Evolutionary conservation across 2,888 invertebrate genomes (phyloP).

Genomic region (Eumerus sabulonum): DNA sequence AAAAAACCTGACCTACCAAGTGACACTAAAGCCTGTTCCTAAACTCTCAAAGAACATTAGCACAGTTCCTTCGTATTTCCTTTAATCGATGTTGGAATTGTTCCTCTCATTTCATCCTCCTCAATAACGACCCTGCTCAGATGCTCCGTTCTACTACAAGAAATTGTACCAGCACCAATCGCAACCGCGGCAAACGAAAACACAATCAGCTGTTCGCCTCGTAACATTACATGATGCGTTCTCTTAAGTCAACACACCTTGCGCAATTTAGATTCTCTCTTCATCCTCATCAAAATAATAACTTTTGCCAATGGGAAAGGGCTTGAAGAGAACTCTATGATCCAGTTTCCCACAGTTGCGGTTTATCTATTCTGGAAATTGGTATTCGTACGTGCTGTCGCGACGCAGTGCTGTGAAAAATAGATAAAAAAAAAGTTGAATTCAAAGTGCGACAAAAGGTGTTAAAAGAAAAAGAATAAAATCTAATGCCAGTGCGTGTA

Average conservation of each 20-base stretch:
- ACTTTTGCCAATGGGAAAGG: slow-evolving; percentile 27
- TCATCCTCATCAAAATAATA: neutral
- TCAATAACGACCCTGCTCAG: slow-evolving; percentile 5
- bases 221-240: neutral
- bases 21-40: no score
- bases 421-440: slow-evolving; percentile 8
- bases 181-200: slow-evolving; percentile 27
- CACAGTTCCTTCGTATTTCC: no score
- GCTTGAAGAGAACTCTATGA: slow-evolving; percentile 46
- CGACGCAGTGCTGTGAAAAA: slow-evolving; percentile 6
- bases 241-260: slow-evolving; percentile 54
- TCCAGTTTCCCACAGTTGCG: slow-evolving; percentile 65
- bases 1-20: no score
- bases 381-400: slow-evolving; percentile 19
- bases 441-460: neutral
- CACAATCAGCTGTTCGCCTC: slow-evolving; percentile 59
- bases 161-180: neutral
- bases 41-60: no score
- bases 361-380: slow-evolving; percentile 60
- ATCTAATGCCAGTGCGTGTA: no score
- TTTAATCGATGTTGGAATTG: no score
- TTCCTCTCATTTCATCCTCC: no score
- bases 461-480: no score
- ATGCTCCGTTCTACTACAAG: slow-evolving; percentile 1
- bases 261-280: neutral